phyloP scores from a whole-genome alignment of 2,888 invertebrate genomes.

The Aquatica leii region DNA sequence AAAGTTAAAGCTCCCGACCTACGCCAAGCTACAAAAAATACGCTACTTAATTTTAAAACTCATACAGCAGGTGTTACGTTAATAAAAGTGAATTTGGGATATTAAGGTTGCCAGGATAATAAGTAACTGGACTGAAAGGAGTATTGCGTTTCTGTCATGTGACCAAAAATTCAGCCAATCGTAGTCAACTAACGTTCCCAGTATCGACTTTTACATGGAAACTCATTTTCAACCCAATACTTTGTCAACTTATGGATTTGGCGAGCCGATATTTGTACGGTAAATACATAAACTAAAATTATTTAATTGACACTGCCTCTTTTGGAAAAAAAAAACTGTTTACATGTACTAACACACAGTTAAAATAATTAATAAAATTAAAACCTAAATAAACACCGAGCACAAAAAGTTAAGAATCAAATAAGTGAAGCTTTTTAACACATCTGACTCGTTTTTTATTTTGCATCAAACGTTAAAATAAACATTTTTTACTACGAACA shows the following conservation, averaged over 20 bases:
- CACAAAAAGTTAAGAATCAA: neutral
- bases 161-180: conserved; percentile 43
- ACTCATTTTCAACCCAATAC: conserved; percentile 36
- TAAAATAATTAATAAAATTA: neutral
- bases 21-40: conserved; percentile 48
- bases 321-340: neutral
- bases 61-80: conserved; percentile 43
- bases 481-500: too few relatives aligned
- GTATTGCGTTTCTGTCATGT: conserved; percentile 43
- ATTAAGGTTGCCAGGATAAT: conserved; percentile 44
- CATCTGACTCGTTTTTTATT: too few relatives aligned
- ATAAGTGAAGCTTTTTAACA: too few relatives aligned
- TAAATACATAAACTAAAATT: too few relatives aligned
- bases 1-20: conserved; percentile 44
- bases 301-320: too few relatives aligned
- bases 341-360: neutral
- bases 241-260: conserved; percentile 19
- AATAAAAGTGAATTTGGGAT: conserved; percentile 41
- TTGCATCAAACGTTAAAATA: too few relatives aligned
- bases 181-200: conserved; percentile 37
- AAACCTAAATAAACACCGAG: neutral
- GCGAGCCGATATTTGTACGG: conserved; percentile 30
- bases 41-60: conserved; percentile 52
- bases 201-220: conserved; percentile 49
- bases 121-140: conserved; percentile 44